Conservation (phyloP, 2,113 vertebrate genomes). For the Chamaetylas fuelleborni region DNA sequence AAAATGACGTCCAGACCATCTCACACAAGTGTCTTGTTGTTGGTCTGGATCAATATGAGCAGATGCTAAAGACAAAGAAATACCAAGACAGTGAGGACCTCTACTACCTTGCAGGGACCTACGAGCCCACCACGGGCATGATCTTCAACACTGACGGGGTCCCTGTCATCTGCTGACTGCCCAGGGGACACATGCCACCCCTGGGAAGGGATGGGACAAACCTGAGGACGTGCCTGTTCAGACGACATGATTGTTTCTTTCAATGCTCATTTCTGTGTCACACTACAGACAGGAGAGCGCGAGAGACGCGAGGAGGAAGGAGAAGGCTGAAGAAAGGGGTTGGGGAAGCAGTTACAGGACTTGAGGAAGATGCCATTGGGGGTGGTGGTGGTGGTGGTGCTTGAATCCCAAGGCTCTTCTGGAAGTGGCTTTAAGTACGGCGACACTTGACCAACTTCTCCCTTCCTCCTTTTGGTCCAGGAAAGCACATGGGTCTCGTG, state of each 20-base stretch:
- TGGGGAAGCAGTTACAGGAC: conserved; percentile 10
- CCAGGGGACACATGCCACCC: conserved; percentile 13
- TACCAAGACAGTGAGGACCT: conserved; percentile 98
- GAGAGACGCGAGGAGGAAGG: conserved; percentile 41
- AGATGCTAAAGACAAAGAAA: conserved; percentile 96
- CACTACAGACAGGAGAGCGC: conserved; percentile 48
- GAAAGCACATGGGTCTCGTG: conserved; percentile 51
- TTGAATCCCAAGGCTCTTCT: neutral
- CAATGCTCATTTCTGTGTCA: conserved; percentile 57
- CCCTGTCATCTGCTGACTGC: conserved; percentile 90
- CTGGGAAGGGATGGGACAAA: conserved; percentile 36
- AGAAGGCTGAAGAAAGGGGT: conserved; percentile 44
- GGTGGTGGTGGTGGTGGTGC: neutral
- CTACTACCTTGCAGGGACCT: conserved; percentile 98
- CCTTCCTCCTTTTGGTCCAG: conserved; percentile 51
- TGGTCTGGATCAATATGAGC: conserved; percentile 94
- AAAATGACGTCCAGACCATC: conserved; percentile 98
- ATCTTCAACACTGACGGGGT: conserved; percentile 98
- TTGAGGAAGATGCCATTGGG: neutral
- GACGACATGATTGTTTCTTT: conserved; percentile 74
- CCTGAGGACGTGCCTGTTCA: conserved; percentile 65
- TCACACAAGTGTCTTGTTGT: conserved; percentile 99
- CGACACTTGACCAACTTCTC: conserved; percentile 14
- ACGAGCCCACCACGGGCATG: conserved; percentile 98
- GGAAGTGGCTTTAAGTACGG: conserved; percentile 14